Percentiles rank a stretch among this genome's conserved stretches.
These are phyloP conservation scores for Apamea epomidion DNA, from an alignment of 2,888 invertebrate species.

Conservation along the genomic window DNA sequence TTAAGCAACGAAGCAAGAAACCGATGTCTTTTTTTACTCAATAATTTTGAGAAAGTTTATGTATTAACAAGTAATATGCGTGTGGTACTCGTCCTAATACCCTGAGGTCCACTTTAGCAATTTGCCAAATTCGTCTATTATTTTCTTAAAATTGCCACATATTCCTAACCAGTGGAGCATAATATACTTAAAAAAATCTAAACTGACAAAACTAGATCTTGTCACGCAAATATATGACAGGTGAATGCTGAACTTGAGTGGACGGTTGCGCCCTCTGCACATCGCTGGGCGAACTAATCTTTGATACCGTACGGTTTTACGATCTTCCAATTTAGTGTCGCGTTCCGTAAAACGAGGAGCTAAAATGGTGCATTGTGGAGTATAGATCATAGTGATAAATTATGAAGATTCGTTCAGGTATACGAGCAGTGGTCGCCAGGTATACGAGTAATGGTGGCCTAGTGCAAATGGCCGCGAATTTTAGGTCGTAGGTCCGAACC, in stretches of 20 bases:
- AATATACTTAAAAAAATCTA: conserved; percentile 23
- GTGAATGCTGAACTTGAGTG: conserved; percentile 72
- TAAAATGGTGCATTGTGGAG: conserved; percentile 61
- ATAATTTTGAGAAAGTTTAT: conserved; percentile 4
- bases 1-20: neutral
- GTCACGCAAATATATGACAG: conserved; percentile 71
- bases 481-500: neutral
- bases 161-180: conserved; percentile 44
- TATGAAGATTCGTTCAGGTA: neutral
- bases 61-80: neutral
- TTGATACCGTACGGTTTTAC: conserved; percentile 84
- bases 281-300: conserved; percentile 83
- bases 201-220: conserved; percentile 55
- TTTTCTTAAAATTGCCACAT: conserved; percentile 32
- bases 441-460: neutral
- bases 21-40: no score
- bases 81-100: conserved; percentile 10
- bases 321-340: conserved; percentile 84
- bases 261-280: conserved; percentile 69
- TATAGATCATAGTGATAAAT: neutral
- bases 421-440: neutral
- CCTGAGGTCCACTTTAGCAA: conserved; percentile 14
- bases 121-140: conserved; percentile 13
- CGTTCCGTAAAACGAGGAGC: conserved; percentile 77
- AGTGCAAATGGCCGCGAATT: neutral